Base-by-base conservation (phyloP, 2,113 vertebrate genomes). In the Platichthys stellatus region DNA sequence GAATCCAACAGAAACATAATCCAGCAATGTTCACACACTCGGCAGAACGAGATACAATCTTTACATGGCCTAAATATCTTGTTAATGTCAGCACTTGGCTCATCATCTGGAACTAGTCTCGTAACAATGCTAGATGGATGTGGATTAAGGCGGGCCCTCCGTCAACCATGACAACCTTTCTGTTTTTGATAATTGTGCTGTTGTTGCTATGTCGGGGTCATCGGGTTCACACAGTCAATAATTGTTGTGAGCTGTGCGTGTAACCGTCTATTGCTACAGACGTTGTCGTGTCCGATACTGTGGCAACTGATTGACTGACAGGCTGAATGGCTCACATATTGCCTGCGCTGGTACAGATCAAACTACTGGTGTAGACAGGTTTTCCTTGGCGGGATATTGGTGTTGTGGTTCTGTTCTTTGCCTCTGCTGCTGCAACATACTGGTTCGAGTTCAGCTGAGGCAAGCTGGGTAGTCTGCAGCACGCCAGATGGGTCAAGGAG, bases 21-120 rank as follows among this genome's bases (percentile, higher is more conserved):
- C 88, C 88, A 75, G 84, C 76, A 83, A 73, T 67, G 68, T 84
- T 86, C 60, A 82, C 84, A 89, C 82, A 81, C 89, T 87, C 80
- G 65, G 80, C 82, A 80, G 69, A 80, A 81, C 40, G 77, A 88
- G 92, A 90, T 92, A 81, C 69, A 78, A 88, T 92, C 92, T 89
- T 89, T 88, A 90, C 87, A 88, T 86, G 87, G 83, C 84, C 83
- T 90, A 80, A 78, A 88, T 40, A 86, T 81, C 90, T 90, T 84
- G 91, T 92, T 90, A 92, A 91, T 88, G 91, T 92, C 90, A 92
- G 84, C 85, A 76, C 72, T 88, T 76, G 72, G 88, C 83, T 84
- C 88, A 86, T 88, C 83, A 82, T 81, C 81, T 89, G 86, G 86
- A 91, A 84, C 75, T 82, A 80, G 82, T 88, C 73, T 81, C 80